These are phyloP conservation scores for Cataglyphis cursor DNA, from an alignment of 2,888 invertebrate species.

Conservation along the genomic window DNA sequence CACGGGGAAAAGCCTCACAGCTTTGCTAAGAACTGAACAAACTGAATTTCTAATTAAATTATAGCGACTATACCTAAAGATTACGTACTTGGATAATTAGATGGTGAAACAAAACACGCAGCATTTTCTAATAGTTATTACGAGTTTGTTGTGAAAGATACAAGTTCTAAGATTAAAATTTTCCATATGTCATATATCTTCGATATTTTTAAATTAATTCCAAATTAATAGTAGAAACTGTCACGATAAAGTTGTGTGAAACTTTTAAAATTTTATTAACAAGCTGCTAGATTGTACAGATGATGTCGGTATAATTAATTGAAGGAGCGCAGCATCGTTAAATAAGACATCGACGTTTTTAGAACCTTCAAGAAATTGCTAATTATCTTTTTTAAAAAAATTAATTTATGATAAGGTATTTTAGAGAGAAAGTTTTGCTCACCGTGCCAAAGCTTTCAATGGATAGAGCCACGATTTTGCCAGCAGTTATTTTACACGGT, in stretches of 20 bases:
- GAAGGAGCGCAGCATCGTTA: background rate
- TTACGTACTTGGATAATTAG: background rate
- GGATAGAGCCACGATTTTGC: background rate
- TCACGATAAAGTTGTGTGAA: background rate
- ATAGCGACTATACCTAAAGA: background rate
- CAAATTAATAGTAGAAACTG: background rate
- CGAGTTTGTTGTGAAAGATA: background rate
- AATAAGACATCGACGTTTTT: background rate
- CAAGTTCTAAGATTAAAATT: background rate
- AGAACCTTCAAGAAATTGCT: background rate
- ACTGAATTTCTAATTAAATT: background rate
- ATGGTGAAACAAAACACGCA: background rate
- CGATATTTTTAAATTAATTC: background rate
- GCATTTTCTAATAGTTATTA: background rate
- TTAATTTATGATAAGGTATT: background rate
- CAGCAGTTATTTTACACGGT: conserved; percentile 6
- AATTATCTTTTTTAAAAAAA: background rate
- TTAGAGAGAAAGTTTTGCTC: background rate
- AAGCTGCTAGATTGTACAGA: background rate
- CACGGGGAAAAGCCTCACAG: background rate
- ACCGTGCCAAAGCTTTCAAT: background rate
- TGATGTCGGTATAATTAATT: background rate
- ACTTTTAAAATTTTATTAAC: background rate
- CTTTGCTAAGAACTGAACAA: background rate
- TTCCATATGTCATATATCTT: background rate